Base-by-base conservation (phyloP, 2,113 vertebrate species). In the Cranoglanis bouderius region DNA sequence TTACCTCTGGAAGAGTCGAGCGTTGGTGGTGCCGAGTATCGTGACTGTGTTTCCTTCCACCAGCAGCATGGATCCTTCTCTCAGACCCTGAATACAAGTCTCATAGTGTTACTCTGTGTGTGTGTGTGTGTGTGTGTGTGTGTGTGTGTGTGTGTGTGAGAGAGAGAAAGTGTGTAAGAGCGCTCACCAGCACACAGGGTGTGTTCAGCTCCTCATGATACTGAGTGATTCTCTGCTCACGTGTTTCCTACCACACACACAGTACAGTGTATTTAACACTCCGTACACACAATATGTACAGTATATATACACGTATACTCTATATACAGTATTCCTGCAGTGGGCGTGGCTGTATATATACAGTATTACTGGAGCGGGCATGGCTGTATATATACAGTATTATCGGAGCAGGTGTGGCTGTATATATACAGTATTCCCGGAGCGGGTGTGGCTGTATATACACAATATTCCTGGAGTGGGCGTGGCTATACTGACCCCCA, bases 11-110 rank as follows among this genome's bases (percentile, higher is more conserved):
- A 98, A 97, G 0, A 98, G 94, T 46, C 96, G 90, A 65, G 97
- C 97, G 89, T 92, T 95, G 18, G 96, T 97, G 91, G 91, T 94
- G 85, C 97, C 97, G 87, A 97, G 94, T 16, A 98, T 94, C 0
- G 94, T 97, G 89, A 95, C 97, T 91, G 94, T 96, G 86, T 95
- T 86, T 88, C 96, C 97, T 93, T 97, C 97, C 91, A 98, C 97
- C 65, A 97, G 94, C 85, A 98, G 92, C 95, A 97, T 90, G 0
- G 94, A 96, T 0, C 97, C 97, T 92, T 98, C 97, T 63, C 96
- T 95, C 92, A 98, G 92, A 87, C 94, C 97, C 97, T 98, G 61
- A 88, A 84, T 2, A 88, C 46, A 87, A 0, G 19, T 21, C 55
- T 46, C 57, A 70, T 21, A 35, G 24, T 26, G 32, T 85, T 85